Percentiles rank a stretch among this genome's conserved stretches.
Conservation (phyloP, 2,888 invertebrate species). For the Hypolimnas misippus region DNA sequence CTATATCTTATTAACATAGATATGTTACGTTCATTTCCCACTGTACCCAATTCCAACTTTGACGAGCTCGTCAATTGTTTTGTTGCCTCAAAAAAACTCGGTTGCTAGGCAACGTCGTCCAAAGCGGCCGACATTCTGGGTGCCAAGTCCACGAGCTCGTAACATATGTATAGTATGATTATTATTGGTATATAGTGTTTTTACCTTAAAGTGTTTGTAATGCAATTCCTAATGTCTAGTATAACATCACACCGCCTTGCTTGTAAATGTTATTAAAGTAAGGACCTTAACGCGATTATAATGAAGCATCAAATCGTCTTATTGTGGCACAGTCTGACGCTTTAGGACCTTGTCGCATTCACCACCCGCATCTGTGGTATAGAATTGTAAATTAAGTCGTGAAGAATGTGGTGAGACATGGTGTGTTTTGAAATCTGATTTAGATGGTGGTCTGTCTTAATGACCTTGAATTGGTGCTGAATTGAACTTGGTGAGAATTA, state of each 20-base stretch:
- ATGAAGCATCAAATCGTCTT: background rate
- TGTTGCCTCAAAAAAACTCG: no score
- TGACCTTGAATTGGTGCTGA: no score
- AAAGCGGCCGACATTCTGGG: no score
- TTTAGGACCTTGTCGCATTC: constrained; percentile 12
- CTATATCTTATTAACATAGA: no score
- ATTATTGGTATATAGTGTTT: background rate
- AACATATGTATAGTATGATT: background rate
- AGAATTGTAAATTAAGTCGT: background rate
- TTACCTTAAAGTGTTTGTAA: background rate
- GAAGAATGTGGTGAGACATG: background rate
- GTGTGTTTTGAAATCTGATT: background rate
- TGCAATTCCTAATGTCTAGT: background rate
- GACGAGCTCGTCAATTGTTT: no score
- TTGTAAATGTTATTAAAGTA: constrained; percentile 2
- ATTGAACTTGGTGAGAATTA: no score
- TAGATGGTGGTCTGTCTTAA: no score
- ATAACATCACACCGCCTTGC: constrained; percentile 2
- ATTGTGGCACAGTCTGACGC: constrained; percentile 1
- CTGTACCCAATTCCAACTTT: no score
- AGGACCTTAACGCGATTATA: background rate
- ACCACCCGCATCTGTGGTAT: constrained; percentile 5
- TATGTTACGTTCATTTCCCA: no score
- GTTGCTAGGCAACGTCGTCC: no score
- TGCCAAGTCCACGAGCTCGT: no score